Percentiles rank a stretch among this genome's conserved stretches.
Conservation (phyloP, 2,888 invertebrate genomes). For the Cenopis cana region DNA sequence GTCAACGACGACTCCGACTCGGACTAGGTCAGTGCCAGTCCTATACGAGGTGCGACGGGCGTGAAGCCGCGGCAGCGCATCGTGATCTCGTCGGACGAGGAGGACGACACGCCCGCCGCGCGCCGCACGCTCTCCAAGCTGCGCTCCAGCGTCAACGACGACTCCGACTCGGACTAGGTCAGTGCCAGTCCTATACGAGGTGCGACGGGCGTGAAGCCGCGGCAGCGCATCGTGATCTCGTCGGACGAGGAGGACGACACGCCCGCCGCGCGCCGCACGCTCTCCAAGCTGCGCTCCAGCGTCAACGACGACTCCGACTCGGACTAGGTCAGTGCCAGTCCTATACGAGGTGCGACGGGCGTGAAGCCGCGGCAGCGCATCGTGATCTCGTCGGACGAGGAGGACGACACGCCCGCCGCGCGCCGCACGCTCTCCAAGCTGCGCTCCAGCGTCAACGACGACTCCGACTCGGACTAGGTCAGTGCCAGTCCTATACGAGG, state of each 20-base stretch:
- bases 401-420: slow-evolving; percentile 81
- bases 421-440: slow-evolving; percentile 79
- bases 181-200: slow-evolving; percentile 51
- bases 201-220: slow-evolving; percentile 81
- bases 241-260: slow-evolving; percentile 84
- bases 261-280: slow-evolving; percentile 77
- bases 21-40: slow-evolving; percentile 43
- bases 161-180: slow-evolving; percentile 64
- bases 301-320: slow-evolving; percentile 76
- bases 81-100: slow-evolving; percentile 83
- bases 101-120: slow-evolving; percentile 81
- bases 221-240: slow-evolving; percentile 82
- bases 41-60: slow-evolving; percentile 72
- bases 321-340: slow-evolving; percentile 43
- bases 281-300: slow-evolving; percentile 77
- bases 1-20: slow-evolving; percentile 76
- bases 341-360: slow-evolving; percentile 72
- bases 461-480: slow-evolving; percentile 64
- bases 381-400: slow-evolving; percentile 83
- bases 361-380: slow-evolving; percentile 82
- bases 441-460: slow-evolving; percentile 75
- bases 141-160: slow-evolving; percentile 75
- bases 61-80: slow-evolving; percentile 82
- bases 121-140: slow-evolving; percentile 79
- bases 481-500: slow-evolving; percentile 51